Evolutionary conservation across 1,140 invertebrate species (phyloP).

Genomic region (Melanaphis sacchari): DNA sequence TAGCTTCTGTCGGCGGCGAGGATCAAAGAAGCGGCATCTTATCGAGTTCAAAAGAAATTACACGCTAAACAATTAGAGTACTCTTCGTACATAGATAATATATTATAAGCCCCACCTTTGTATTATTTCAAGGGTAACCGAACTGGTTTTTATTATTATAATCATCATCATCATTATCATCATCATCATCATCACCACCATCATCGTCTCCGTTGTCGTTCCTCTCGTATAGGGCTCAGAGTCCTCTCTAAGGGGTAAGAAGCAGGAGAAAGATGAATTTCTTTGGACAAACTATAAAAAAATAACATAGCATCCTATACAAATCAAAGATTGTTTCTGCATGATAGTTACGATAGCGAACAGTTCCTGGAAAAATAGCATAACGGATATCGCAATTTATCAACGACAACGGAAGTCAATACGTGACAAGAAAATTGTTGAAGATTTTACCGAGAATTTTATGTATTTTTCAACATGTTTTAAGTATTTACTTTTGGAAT

Average conservation of each 20-base stretch:
- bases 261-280: neutral
- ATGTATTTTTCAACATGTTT: neutral
- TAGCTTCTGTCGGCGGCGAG: conserved; percentile 51
- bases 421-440: neutral
- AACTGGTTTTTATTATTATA: conserved; percentile 37
- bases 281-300: neutral
- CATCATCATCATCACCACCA: neutral
- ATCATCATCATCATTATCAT: neutral
- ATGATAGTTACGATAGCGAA: neutral
- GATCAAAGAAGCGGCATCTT: conserved; percentile 47
- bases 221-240: neutral
- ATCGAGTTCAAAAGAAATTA: conserved; percentile 47
- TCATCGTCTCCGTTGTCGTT: neutral
- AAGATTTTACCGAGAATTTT: neutral
- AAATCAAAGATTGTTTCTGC: neutral
- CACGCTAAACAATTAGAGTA: conserved; percentile 54
- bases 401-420: neutral
- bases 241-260: neutral
- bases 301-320: neutral
- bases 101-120: conserved; percentile 18
- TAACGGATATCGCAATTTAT: neutral
- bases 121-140: conserved; percentile 54
- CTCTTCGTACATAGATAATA: neutral
- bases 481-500: neutral
- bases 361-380: neutral